Evolutionary conservation across 2,113 vertebrate genomes (phyloP), one percentile per base, ranked within the genome.

Genomic region (Typhlomys cinereus): DNA sequence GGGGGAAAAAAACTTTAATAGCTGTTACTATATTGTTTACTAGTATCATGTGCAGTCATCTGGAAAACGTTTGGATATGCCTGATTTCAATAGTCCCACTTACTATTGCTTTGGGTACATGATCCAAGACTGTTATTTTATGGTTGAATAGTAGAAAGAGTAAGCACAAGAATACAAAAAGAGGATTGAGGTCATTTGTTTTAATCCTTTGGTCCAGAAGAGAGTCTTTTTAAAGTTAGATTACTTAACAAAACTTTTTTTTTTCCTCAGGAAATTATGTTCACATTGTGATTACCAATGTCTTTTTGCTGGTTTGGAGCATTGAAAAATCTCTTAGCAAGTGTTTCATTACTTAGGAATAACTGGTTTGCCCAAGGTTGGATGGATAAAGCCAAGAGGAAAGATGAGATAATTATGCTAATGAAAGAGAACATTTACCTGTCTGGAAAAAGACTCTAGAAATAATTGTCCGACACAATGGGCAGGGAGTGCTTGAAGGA

Each of bases 381-480:
- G 39, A 85, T 31, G 36, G 39, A 44, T 52, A 48, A 80, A 50
- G 12, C 3, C 23, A 80, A 75, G 71, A 85, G 20, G 54, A 62
- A 79, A 39, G 71, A 69, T 23, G 8, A 62, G 25, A 29, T 59
- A 75, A 67, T 80, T 15, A 27, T n/a, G 34, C 59, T 75, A 91
- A 41, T 29, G 10, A 74, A 93, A 87, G 14, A 85, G 1, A 78
- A 95, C 64, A 94, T 75, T 94, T 98, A 99, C 99, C 99, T 98
- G 98, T 97, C 97, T 99, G 99, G 97, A 98, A 98, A 98, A 98
- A 98, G 69, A 99, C 98, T 96, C 98, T 98, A 69, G 98, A 96
- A 98, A 99, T 99, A 95, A 98, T 94, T 78, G 98, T 98, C 74
- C 99, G 98, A 95, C 99, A 99, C 67, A 99, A 97, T 0, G 99